Conservation (phyloP, 2,113 vertebrate genomes). For the Equus quagga region DNA sequence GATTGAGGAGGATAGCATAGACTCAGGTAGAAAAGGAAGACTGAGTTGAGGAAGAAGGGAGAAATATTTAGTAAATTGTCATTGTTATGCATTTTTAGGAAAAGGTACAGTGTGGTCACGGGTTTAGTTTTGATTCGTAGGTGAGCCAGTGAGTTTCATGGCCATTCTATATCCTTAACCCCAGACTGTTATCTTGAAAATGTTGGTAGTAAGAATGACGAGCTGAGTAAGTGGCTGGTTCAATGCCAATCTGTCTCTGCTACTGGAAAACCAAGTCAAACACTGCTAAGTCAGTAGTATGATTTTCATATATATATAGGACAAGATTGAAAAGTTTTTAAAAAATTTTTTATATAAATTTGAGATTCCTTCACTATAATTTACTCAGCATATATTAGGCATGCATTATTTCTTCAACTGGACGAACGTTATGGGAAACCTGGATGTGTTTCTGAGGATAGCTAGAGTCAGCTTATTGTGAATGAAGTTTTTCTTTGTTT, state of each 20-base stretch:
- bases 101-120: neutral
- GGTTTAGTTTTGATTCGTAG: neutral
- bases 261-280: conserved; percentile 11
- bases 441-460: neutral
- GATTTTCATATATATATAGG: neutral
- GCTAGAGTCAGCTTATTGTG: neutral
- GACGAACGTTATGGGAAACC: neutral
- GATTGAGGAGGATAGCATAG: neutral
- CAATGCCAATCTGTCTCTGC: neutral
- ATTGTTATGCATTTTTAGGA: neutral
- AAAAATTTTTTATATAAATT: conserved; percentile 19
- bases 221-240: neutral
- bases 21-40: neutral
- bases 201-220: conserved; percentile 16
- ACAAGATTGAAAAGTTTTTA: neutral
- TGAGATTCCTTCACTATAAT: neutral
- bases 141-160: neutral
- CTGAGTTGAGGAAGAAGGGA: conserved; percentile 5
- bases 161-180: neutral
- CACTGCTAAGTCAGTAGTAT: conserved; percentile 1
- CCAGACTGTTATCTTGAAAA: neutral
- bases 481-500: conserved; percentile 49
- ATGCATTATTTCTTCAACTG: neutral
- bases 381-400: neutral
- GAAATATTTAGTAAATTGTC: neutral